Conservation (phyloP, 2,113 vertebrate species). For the Equus przewalskii region DNA sequence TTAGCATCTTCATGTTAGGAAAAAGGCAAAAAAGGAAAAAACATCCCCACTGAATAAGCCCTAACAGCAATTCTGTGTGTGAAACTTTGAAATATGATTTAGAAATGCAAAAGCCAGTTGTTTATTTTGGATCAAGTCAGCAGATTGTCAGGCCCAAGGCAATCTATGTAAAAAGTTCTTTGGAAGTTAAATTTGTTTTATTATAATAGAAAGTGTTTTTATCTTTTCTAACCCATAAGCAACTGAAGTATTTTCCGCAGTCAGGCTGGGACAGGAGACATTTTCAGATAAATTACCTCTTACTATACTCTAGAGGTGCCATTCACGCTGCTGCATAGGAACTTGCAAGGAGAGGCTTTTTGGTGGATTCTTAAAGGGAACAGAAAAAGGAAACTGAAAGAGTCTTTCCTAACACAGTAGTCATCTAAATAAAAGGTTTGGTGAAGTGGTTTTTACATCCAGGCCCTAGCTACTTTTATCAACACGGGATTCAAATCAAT, state of each 20-base stretch:
- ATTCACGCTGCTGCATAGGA: not conserved
- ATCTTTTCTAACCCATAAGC: conserved; percentile 61
- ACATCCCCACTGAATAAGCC: not conserved
- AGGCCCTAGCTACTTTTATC: not conserved
- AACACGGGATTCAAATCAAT: conserved; percentile 12
- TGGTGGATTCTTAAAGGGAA: conserved; percentile 6
- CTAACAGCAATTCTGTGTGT: conserved; percentile 11
- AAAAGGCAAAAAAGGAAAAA: not conserved
- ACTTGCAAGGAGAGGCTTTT: not conserved
- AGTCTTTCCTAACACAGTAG: not conserved
- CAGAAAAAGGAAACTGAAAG: conserved; percentile 28
- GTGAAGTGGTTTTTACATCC: conserved; percentile 1
- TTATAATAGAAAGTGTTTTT: conserved; percentile 66
- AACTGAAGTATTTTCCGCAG: conserved; percentile 53
- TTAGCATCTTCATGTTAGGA: conserved; percentile 5
- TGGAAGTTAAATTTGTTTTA: conserved; percentile 72
- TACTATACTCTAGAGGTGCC: conserved; percentile 51
- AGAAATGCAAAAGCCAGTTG: conserved; percentile 70
- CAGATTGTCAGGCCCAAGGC: conserved; percentile 64
- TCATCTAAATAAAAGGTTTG: conserved; percentile 21
- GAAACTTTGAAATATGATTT: conserved; percentile 62
- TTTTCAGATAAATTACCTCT: conserved; percentile 63
- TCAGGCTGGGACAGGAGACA: conserved; percentile 49
- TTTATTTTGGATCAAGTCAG: conserved; percentile 66
- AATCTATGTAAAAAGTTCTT: conserved; percentile 53